A percentile compares a stretch with the other conserved stretches of the same genome.
These are phyloP conservation scores for Eulemur macaco DNA, from an alignment of 2,113 vertebrate genomes.

Conservation along the genomic window DNA sequence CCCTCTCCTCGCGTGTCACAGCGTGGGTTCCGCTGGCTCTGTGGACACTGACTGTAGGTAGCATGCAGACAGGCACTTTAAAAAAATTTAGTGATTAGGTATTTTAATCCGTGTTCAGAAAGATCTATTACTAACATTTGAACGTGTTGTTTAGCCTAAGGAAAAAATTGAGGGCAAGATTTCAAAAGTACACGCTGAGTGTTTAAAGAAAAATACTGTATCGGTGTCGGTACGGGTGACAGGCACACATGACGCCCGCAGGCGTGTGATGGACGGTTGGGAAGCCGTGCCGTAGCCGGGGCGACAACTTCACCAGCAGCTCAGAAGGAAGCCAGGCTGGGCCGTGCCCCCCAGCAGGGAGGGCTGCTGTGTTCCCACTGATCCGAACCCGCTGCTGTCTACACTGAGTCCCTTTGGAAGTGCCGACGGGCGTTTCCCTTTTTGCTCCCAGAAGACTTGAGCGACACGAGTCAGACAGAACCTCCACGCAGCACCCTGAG, in stretches of 20 bases:
- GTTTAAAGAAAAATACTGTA: neutral
- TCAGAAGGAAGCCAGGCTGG: neutral
- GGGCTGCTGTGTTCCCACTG: too few relatives aligned
- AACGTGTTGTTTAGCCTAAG: neutral
- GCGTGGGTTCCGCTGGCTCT: too few relatives aligned
- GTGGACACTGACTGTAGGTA: neutral
- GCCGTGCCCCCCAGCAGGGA: neutral
- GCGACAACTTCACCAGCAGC: too few relatives aligned
- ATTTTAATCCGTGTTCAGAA: neutral
- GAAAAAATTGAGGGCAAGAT: neutral
- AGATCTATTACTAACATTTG: neutral
- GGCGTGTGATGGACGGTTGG: neutral
- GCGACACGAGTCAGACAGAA: neutral
- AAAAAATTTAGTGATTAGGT: neutral
- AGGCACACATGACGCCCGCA: rapidly evolving
- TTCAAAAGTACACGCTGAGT: neutral
- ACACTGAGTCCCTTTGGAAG: neutral
- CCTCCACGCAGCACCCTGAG: neutral
- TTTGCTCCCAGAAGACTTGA: neutral
- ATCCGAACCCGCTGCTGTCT: neutral
- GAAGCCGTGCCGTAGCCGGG: too few relatives aligned
- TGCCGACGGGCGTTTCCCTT: neutral
- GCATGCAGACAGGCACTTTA: neutral
- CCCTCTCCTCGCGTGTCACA: neutral
- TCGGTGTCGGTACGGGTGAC: neutral